Conservation (phyloP, 2,888 invertebrate species). For the Hydrotaea cyrtoneurina region DNA sequence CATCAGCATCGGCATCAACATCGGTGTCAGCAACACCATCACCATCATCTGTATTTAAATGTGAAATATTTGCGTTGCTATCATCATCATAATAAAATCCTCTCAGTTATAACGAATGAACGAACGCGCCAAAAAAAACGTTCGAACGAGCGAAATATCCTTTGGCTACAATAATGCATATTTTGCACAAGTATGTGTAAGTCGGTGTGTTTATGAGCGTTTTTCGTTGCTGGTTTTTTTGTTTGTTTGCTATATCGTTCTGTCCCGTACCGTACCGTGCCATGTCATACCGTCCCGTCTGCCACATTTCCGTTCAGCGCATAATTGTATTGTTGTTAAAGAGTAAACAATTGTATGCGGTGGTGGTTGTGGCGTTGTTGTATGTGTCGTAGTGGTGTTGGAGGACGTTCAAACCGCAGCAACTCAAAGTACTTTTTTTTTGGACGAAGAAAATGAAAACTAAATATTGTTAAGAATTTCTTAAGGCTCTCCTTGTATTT, state of each 20-base stretch:
- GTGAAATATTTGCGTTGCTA: constrained; percentile 16
- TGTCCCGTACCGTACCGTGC: not conserved
- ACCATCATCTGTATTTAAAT: constrained; percentile 8
- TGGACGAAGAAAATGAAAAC: constrained; percentile 33
- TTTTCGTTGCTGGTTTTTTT: no score
- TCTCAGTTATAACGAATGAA: constrained; percentile 16
- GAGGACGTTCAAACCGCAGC: constrained; percentile 4
- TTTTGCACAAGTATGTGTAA: constrained; percentile 13
- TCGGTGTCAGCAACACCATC: not conserved
- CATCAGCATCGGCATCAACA: not conserved
- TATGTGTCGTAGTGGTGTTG: not conserved
- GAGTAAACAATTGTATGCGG: constrained; percentile 27
- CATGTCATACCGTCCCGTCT: not conserved
- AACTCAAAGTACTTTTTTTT: constrained; percentile 44
- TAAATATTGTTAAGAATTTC: constrained; percentile 47
- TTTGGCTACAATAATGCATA: constrained; percentile 50
- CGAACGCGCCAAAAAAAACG: constrained; percentile 12
- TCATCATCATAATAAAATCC: constrained; percentile 28
- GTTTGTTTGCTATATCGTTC: not conserved
- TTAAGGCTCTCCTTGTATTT: constrained; percentile 22
- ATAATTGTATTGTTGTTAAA: constrained; percentile 29
- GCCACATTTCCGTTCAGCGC: not conserved
- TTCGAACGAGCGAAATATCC: constrained; percentile 31
- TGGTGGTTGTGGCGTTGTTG: not conserved
- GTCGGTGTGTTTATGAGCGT: constrained; percentile 4